Percentiles rank a stretch among this genome's conserved stretches.
These are phyloP conservation scores for Glaucidium brasilianum DNA, from an alignment of 2,113 vertebrate species.

Conservation along the genomic window DNA sequence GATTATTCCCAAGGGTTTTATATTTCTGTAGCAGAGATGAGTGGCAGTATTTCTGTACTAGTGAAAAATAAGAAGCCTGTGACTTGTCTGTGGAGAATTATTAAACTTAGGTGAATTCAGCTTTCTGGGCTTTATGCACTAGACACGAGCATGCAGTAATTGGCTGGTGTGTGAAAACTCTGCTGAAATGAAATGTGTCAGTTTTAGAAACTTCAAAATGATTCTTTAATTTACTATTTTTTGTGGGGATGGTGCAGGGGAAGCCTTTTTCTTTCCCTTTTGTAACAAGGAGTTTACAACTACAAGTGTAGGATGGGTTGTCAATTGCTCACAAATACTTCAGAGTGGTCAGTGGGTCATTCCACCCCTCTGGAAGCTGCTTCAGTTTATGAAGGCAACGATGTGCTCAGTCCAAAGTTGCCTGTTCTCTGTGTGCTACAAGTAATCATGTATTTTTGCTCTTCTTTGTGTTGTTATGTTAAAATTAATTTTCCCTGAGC, in stretches of 20 bases:
- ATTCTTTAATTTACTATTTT: fast-evolving
- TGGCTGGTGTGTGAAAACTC: fast-evolving
- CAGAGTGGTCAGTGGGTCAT: not conserved
- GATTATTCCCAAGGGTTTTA: fast-evolving
- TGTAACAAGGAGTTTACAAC: fast-evolving
- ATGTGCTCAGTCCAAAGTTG: fast-evolving
- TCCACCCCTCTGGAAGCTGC: fast-evolving
- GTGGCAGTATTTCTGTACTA: fast-evolving
- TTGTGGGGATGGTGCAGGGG: fast-evolving
- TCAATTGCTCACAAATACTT: no score
- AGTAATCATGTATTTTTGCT: fast-evolving
- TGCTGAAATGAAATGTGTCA: fast-evolving
- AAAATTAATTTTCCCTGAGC: no score
- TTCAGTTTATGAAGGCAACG: fast-evolving
- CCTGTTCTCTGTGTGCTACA: fast-evolving
- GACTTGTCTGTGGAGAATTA: fast-evolving
- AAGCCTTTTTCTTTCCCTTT: fast-evolving
- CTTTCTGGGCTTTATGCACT: no score
- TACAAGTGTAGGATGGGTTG: fast-evolving
- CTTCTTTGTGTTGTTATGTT: not conserved
- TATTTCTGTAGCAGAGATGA: fast-evolving
- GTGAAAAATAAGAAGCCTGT: not conserved
- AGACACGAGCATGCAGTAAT: fast-evolving
- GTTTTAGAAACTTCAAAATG: fast-evolving
- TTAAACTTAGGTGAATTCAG: fast-evolving